These are phyloP conservation scores for Uloborus diversus DNA, from an alignment of 1,140 invertebrate genomes.

Conservation along the genomic window DNA sequence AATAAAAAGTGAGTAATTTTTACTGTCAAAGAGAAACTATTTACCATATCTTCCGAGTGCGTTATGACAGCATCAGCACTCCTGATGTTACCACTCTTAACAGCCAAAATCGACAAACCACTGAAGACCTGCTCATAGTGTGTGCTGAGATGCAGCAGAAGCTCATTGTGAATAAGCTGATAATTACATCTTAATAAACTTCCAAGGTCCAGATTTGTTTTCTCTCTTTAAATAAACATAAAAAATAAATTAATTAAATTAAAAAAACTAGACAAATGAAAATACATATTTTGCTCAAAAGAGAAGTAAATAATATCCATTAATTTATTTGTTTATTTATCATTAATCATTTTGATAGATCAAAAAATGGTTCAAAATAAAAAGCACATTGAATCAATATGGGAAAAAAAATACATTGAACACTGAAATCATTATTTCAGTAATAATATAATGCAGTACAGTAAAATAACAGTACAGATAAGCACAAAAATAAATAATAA, in stretches of 20 bases:
- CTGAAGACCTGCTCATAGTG: constrained; percentile 65
- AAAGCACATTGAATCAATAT: too few species aligned
- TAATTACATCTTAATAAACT: constrained; percentile 63
- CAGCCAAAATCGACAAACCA: constrained; percentile 63
- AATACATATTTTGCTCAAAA: constrained; percentile 56
- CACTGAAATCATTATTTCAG: too few species aligned
- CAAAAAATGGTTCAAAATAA: too few species aligned
- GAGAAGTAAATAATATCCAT: too few species aligned
- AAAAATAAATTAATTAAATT: not conserved
- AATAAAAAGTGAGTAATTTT: too few species aligned
- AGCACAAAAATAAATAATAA: too few species aligned
- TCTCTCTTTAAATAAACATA: constrained; percentile 59
- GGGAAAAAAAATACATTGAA: too few species aligned
- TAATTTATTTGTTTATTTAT: too few species aligned
- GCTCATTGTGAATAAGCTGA: constrained; percentile 65
- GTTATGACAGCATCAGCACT: constrained; percentile 60
- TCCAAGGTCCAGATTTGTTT: constrained; percentile 63
- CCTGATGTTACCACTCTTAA: constrained; percentile 62
- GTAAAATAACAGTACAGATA: too few species aligned
- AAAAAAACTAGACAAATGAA: not conserved
- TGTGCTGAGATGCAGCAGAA: constrained; percentile 64
- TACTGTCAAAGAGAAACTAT: too few species aligned
- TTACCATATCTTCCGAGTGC: constrained; percentile 63
- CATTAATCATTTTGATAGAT: too few species aligned
- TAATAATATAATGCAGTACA: too few species aligned